phyloP scores from a whole-genome alignment of 37 sponge, comb jelly and placozoan genomes.

The Beroe forskalii region DNA sequence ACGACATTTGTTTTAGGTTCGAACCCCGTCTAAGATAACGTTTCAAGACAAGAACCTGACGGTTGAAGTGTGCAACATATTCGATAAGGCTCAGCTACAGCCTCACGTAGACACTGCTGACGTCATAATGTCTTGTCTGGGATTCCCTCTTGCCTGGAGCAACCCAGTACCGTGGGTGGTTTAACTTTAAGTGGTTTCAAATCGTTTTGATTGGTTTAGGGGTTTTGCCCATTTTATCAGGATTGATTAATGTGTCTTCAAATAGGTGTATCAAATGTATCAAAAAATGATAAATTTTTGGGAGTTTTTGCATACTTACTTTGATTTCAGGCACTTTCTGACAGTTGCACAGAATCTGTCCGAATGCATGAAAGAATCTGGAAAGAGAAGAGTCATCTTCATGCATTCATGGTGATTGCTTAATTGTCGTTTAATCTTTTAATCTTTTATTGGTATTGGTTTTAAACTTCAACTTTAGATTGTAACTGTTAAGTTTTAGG shows the following conservation, averaged over 20 bases:
- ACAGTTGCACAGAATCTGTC: not conserved
- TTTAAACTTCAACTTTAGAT: too few species aligned
- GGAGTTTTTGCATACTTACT: not conserved
- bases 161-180: conserved; percentile 27
- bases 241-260: too few species aligned
- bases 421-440: too few species aligned
- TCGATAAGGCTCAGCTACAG: conserved; percentile 20
- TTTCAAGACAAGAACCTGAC: not conserved
- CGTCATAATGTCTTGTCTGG: conserved; percentile 18
- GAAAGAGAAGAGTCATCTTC: conserved; percentile 50
- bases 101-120: not conserved
- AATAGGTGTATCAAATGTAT: not conserved
- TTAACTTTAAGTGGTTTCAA: too few species aligned
- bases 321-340: conserved; percentile 22
- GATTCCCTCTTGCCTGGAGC: conserved; percentile 29
- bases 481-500: too few species aligned
- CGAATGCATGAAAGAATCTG: conserved; percentile 29
- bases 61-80: conserved; percentile 33
- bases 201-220: too few species aligned
- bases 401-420: conserved; percentile 59
- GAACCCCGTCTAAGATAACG: conserved; percentile 29
- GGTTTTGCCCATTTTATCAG: too few species aligned
- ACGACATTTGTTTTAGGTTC: conserved; percentile 20
- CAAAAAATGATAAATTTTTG: not conserved
- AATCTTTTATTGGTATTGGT: too few species aligned